Evolutionary conservation across 2,888 invertebrate genomes (phyloP), one percentile per base, ranked within the genome.

Genomic region (Caprella mutica): DNA sequence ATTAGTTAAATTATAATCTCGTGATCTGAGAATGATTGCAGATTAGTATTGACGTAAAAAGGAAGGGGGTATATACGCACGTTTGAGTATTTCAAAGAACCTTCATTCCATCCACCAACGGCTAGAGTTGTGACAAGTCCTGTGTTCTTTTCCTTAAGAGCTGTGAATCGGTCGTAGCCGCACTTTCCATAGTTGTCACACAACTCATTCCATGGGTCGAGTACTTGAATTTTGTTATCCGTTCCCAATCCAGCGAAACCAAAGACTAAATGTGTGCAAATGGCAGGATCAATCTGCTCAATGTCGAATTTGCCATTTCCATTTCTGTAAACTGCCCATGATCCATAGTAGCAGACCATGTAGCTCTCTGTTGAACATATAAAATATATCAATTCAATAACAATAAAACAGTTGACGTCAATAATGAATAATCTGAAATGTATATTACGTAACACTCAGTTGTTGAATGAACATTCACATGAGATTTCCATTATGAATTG

Each of bases 201-300:
- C 30, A 61, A 51, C 24, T 61, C 60, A 44, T 61, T 61, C 53
- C 51, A 61, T 3, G 60, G 54, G 44, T 61, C 60, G 51, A 61
- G 40, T 73, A 68, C 72, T 21, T 69, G 69, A 58, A 61, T 72
- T 1, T 42, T 46, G 33, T 81, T 80, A 43, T 76, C 72, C 1
- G 69, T 57, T 38, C 77, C 71, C 9, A 86, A 74, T 0, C 85
- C 86, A 27, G 80, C 77, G 69, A 89, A 89, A 0, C 81, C 73
- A 69, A 86, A 89, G 14, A 86, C 77, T 43, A 84, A 56, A 69
- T 88, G 86, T 0, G 86, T 86, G 70, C 87, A 88, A 0, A 84
- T 72, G 8, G 71, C 71, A 0, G 84, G 77, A 67, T 86, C 78
- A 39, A 87, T 81, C 59, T 83, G 67, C 9, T 77, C 75, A 0